A percentile compares a stretch with the other conserved stretches of the same genome.
Conservation (phyloP, 1,140 invertebrate genomes). For the Chrysomallon squamiferum region DNA sequence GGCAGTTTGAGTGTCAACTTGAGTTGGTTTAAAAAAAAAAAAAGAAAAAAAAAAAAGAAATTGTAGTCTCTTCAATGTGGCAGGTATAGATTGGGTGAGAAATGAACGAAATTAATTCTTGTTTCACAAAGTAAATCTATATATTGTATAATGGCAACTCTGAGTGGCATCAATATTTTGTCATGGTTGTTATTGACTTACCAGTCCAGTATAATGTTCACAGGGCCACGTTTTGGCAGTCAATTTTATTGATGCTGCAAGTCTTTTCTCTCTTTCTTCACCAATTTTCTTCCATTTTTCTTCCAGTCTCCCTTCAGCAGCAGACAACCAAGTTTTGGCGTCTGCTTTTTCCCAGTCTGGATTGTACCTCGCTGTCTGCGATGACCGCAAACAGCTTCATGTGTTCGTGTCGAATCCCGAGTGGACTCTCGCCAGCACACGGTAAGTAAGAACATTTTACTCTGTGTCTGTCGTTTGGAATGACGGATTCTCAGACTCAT, state of each 20-base stretch:
- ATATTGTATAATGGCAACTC: constrained; percentile 28
- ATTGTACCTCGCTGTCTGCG: constrained; percentile 37
- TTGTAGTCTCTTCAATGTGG: not conserved
- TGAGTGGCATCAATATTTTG: constrained; percentile 38
- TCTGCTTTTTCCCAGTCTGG: constrained; percentile 31
- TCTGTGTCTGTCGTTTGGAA: too few relatives aligned
- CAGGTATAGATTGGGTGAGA: constrained; percentile 4
- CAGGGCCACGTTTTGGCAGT: constrained; percentile 24
- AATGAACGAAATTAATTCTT: constrained; percentile 22
- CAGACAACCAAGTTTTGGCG: constrained; percentile 32
- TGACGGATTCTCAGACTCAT: too few relatives aligned
- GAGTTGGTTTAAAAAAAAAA: not conserved
- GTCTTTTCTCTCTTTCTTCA: constrained; percentile 14
- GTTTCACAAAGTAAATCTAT: constrained; percentile 35
- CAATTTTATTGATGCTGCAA: constrained; percentile 43
- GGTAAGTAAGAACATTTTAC: constrained; percentile 33
- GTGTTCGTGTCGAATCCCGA: constrained; percentile 22
- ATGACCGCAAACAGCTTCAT: constrained; percentile 35
- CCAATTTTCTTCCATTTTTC: constrained; percentile 23
- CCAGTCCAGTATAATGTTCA: constrained; percentile 2
- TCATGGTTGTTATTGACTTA: constrained; percentile 6
- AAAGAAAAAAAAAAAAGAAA: too few relatives aligned
- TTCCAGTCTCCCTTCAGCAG: constrained; percentile 13
- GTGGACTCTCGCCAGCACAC: constrained; percentile 29
- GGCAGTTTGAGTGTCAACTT: not conserved